Evolutionary conservation across 2,797 vertebrate species (phyloP), one percentile per base, ranked within the genome.

Genomic region (Dromococcyx pavoninus): DNA sequence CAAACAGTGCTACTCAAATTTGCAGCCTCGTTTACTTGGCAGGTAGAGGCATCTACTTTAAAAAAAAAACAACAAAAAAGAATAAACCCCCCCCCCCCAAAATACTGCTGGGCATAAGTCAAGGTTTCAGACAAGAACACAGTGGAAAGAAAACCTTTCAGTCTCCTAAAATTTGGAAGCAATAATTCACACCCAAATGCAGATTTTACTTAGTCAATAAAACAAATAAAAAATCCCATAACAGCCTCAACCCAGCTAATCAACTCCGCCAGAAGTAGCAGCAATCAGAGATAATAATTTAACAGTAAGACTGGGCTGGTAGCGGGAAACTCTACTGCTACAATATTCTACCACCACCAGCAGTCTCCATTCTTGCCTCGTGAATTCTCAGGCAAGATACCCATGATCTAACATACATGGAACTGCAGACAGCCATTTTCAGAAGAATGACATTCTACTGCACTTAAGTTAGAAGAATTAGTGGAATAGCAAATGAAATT

Each of bases 381-480:
- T n/a, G 76, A 88, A 67, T 78, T 73, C 67, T 85, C 32, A 84
- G 39, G 67, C 46, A 92, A 90, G 71, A 13, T 35, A 85, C 24
- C 82, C 72, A 24, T 51, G 72, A 66, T 61, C 56, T 33, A 78
- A 57, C 41, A 39, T 8, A 69, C 13, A 33, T 0, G 0, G 0
- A 85, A 69, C 65, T 60, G 67, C 33, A 75, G 51, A 17, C 70
- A 56, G 85, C 19, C 46, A 53, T 86, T 95, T 93, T 90, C 70
- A 80, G 86, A 92, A 83, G 92, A 94, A 84, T 88, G 67, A 83
- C 86, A 81, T 65, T 89, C 92, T 73, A 78, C 61, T 76, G 48
- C 84, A 84, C 70, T 96, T 95, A 79, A 85, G 86, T 86, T 88
- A 93, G 64, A 81, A 79, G 41, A 84, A 71, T 73, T 78, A 82